These are phyloP conservation scores for Zophobas atratus DNA, from an alignment of 1,140 invertebrate genomes.

Conservation along the genomic window DNA sequence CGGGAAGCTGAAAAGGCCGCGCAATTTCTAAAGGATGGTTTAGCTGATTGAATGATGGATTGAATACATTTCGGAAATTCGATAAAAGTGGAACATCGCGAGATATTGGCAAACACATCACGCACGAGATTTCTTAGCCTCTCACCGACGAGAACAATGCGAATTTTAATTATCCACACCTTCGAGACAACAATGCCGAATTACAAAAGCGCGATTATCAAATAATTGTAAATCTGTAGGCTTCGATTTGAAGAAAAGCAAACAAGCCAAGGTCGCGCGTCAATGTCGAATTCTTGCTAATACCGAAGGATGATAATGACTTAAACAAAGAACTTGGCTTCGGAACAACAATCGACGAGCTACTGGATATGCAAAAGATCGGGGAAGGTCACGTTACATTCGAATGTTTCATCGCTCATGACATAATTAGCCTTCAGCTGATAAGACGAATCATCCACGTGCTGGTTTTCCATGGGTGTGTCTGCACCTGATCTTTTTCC, in stretches of 20 bases:
- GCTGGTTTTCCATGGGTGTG: constrained; percentile 6
- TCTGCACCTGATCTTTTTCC: constrained; percentile 11
- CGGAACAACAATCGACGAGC: background rate
- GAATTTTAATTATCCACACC: constrained; percentile 9
- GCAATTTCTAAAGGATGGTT: constrained; percentile 29
- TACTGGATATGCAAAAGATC: constrained; percentile 14
- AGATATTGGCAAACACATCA: background rate
- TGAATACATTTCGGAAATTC: constrained; percentile 41
- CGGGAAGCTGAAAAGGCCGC: constrained; percentile 12
- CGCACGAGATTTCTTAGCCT: background rate
- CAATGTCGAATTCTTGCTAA: constrained; percentile 36
- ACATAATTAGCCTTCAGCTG: constrained; percentile 36
- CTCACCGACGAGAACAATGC: background rate
- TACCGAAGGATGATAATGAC: constrained; percentile 28
- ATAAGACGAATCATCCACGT: constrained; percentile 32
- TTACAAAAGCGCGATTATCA: background rate
- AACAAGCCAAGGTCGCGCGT: constrained; percentile 27
- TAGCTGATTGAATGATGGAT: constrained; percentile 39
- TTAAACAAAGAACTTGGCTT: background rate
- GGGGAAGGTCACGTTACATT: constrained; percentile 3
- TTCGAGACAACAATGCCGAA: background rate
- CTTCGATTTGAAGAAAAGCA: constrained; percentile 13
- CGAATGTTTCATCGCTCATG: constrained; percentile 26
- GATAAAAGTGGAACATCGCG: background rate
- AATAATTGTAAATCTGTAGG: constrained; percentile 3